Conservation (phyloP, 2,113 vertebrate species). For the Serilophus lunatus region DNA sequence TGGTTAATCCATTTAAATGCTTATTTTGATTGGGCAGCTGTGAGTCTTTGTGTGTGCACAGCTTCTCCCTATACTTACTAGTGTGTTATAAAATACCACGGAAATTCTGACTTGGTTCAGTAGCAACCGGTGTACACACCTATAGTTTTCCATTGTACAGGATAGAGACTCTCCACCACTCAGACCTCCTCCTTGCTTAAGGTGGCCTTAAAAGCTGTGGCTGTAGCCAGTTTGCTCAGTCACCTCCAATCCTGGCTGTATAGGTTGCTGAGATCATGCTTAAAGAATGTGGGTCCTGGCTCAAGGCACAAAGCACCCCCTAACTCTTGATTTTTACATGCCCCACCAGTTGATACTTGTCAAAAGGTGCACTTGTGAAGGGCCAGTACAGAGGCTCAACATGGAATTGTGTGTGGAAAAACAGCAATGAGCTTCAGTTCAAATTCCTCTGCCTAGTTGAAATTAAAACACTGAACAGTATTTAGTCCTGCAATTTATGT, state of each 20-base stretch:
- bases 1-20: constrained; percentile 41
- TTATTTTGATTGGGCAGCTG: constrained; percentile 38
- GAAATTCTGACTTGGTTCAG: background rate
- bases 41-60: background rate
- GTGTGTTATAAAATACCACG: background rate
- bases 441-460: background rate
- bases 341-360: background rate
- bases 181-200: background rate
- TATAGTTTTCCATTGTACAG: background rate
- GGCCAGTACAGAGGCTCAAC: no score
- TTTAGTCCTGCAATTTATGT: background rate
- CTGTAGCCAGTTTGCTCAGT: background rate
- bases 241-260: background rate
- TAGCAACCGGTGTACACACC: rapidly evolving
- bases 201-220: background rate
- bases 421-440: background rate
- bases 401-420: background rate
- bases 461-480: background rate
- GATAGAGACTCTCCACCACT: background rate
- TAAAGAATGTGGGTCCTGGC: background rate
- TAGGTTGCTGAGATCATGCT: background rate
- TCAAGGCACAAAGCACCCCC: background rate
- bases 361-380: background rate
- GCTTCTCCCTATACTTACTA: background rate
- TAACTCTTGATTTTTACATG: background rate